These are phyloP conservation scores for Drosophila antonietae DNA, from an alignment of 2,888 invertebrate genomes.

Conservation along the genomic window DNA sequence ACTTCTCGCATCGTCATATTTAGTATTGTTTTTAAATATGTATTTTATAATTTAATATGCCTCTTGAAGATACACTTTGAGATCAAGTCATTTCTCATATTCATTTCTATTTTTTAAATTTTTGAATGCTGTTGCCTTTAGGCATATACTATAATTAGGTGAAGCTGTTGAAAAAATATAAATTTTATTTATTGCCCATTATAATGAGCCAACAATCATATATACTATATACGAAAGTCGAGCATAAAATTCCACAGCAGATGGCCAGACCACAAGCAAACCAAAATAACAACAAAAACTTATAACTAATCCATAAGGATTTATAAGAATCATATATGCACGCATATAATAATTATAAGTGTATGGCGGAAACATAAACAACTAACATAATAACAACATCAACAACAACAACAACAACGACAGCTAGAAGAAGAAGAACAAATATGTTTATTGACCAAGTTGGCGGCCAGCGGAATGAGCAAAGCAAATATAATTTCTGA, in stretches of 20 bases:
- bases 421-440: neutral
- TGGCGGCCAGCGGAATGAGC: constrained; percentile 11
- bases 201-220: constrained; percentile 36
- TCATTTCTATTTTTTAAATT: neutral
- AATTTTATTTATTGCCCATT: constrained; percentile 38
- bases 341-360: constrained; percentile 17
- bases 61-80: neutral
- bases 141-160: constrained; percentile 27
- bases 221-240: constrained; percentile 6
- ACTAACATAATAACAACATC: constrained; percentile 19
- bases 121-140: neutral
- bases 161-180: constrained; percentile 17
- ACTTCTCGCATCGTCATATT: neutral
- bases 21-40: too few relatives aligned
- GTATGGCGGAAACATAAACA: constrained; percentile 51
- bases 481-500: constrained; percentile 18
- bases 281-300: constrained; percentile 11
- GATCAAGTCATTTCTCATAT: neutral
- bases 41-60: too few relatives aligned
- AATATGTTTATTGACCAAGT: constrained; percentile 9
- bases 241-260: constrained; percentile 38
- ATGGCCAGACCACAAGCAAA: constrained; percentile 17
- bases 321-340: constrained; percentile 25
- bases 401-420: neutral
- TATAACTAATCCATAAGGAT: constrained; percentile 40